Evolutionary conservation across 2,113 vertebrate genomes (phyloP).

Genomic region (Phainopepla nitens): DNA sequence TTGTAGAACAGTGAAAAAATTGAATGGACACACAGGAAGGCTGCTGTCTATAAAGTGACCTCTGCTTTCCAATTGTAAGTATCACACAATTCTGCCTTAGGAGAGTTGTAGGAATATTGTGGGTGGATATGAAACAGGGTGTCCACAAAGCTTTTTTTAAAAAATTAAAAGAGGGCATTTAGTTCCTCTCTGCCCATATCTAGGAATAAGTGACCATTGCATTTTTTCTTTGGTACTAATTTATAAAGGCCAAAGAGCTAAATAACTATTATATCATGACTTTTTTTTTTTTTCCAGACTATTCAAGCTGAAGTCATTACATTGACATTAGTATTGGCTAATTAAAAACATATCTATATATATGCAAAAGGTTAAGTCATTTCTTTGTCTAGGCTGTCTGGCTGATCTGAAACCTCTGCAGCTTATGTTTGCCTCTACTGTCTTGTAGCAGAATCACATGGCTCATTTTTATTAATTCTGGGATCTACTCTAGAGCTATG

Average conservation of each 20-base stretch:
- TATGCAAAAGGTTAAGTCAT: neutral
- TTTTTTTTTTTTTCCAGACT: neutral
- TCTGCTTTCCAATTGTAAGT: neutral
- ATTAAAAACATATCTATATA: neutral
- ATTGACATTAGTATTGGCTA: neutral
- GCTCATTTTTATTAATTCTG: neutral
- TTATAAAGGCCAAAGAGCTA: neutral
- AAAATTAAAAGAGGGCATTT: neutral
- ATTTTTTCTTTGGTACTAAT: neutral
- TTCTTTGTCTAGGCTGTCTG: neutral
- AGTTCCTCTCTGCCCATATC: neutral
- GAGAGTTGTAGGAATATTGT: neutral
- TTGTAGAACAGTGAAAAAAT: neutral
- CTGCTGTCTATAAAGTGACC: neutral
- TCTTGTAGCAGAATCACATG: neutral
- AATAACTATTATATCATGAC: neutral
- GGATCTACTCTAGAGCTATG: neutral
- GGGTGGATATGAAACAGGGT: neutral
- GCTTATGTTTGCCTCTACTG: neutral
- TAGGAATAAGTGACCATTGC: fast-evolving
- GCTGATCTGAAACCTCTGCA: neutral
- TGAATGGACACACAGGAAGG: neutral
- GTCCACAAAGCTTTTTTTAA: neutral
- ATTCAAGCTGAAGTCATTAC: neutral
- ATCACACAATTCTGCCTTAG: neutral